Percentiles rank a stretch among this genome's conserved stretches.
Evolutionary conservation across 2,888 invertebrate species (phyloP).

Genomic region (Diachrysia chrysitis): DNA sequence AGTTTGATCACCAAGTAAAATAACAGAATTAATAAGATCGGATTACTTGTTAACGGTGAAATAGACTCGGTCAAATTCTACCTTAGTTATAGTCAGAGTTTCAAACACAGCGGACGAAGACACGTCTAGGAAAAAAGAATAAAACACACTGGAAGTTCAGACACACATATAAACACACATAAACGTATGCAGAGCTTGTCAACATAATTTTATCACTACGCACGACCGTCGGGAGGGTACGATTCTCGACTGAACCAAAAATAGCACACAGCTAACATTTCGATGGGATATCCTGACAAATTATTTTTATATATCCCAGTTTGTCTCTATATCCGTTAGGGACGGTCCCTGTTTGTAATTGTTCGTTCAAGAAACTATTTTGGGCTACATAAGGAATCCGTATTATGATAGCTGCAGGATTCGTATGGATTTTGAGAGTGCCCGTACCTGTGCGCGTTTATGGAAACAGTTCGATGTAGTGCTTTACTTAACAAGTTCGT

Average conservation of each 20-base stretch:
- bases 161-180: constrained; percentile 6
- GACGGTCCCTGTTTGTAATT: constrained; percentile 50
- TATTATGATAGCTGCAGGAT: constrained; percentile 17
- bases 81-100: too few species aligned
- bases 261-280: constrained; percentile 62
- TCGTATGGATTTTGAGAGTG: constrained; percentile 3
- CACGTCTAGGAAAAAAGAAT: neutral
- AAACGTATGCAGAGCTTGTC: constrained; percentile 33
- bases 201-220: constrained; percentile 50
- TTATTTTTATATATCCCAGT: constrained; percentile 85
- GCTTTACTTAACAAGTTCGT: neutral
- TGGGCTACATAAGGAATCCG: constrained; percentile 27
- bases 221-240: constrained; percentile 45
- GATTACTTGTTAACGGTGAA: neutral
- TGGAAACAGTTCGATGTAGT: neutral
- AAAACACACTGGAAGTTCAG: constrained; percentile 13
- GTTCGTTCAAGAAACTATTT: constrained; percentile 51
- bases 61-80: too few species aligned
- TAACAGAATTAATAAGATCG: neutral
- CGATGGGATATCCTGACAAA: constrained; percentile 87
- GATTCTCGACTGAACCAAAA: constrained; percentile 55
- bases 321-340: constrained; percentile 76
- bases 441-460: neutral
- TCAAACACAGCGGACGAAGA: neutral
- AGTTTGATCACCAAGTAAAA: neutral